A percentile compares a stretch with the other conserved stretches of the same genome.
Evolutionary conservation across 1,140 invertebrate species (phyloP).

Genomic region (Diprion similis): DNA sequence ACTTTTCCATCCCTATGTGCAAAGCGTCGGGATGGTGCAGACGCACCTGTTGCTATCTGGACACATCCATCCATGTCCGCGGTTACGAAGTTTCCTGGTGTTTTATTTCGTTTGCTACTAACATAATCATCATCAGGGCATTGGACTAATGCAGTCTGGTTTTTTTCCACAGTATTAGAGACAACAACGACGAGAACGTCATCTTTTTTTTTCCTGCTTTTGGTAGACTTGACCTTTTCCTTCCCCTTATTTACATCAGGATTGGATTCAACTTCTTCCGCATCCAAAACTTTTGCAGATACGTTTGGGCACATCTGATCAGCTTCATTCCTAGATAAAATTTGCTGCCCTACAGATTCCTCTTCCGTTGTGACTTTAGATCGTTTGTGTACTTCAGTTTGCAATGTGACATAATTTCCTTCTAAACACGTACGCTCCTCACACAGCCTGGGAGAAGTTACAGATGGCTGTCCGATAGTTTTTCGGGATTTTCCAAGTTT

Average conservation of each 20-base stretch:
- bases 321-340: too few species aligned
- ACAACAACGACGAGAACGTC: not conserved
- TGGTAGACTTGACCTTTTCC: not conserved
- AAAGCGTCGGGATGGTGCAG: conserved; percentile 15
- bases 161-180: not conserved
- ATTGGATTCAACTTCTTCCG: not conserved
- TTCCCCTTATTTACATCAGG: not conserved
- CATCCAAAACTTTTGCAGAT: not conserved
- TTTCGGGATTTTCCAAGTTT: not conserved
- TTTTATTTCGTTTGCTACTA: conserved; percentile 30
- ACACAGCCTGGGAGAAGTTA: not conserved
- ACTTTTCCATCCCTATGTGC: conserved; percentile 12
- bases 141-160: not conserved
- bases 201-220: not conserved
- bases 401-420: too few species aligned
- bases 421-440: too few species aligned
- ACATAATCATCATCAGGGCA: not conserved
- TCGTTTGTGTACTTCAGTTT: too few species aligned
- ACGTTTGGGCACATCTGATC: not conserved
- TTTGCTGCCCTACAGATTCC: not conserved
- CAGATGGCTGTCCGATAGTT: not conserved
- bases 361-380: not conserved
- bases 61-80: conserved; percentile 29
- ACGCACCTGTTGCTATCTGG: conserved; percentile 17
- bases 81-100: conserved; percentile 29